A percentile compares a stretch with the other conserved stretches of the same genome.
Evolutionary conservation across 2,888 invertebrate species (phyloP).

Genomic region (Apocheima hispidaria): DNA sequence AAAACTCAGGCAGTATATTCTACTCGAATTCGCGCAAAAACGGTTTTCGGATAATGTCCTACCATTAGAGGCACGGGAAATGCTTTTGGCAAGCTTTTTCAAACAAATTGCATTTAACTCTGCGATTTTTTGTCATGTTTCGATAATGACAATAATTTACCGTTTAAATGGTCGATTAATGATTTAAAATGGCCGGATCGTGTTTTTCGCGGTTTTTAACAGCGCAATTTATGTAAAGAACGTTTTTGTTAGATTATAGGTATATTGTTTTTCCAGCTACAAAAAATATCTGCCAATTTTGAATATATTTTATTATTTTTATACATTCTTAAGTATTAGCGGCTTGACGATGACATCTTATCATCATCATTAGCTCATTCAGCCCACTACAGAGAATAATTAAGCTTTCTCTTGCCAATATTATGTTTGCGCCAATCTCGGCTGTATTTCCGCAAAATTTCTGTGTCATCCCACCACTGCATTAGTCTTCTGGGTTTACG

Average conservation of each 20-base stretch:
- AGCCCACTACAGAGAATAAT: no score
- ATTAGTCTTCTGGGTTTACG: no score
- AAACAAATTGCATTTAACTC: slow-evolving; percentile 51
- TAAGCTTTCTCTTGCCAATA: no score
- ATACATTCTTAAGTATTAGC: no score
- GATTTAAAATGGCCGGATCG: slow-evolving; percentile 47
- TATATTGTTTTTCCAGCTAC: neutral
- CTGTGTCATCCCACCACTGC: no score
- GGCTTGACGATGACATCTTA: no score
- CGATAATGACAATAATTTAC: slow-evolving; percentile 50
- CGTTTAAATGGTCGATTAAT: slow-evolving; percentile 45
- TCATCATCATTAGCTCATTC: no score
- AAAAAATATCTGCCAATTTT: no score
- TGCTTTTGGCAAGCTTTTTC: slow-evolving; percentile 65
- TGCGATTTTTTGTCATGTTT: slow-evolving; percentile 55
- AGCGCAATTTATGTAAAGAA: slow-evolving; percentile 15
- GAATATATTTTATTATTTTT: no score
- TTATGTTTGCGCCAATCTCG: no score
- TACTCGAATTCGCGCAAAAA: slow-evolving; percentile 71
- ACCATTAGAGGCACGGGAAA: slow-evolving; percentile 74
- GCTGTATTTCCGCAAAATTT: no score
- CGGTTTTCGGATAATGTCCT: slow-evolving; percentile 76
- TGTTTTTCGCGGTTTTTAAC: slow-evolving; percentile 44
- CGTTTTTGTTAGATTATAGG: neutral
- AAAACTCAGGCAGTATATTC: slow-evolving; percentile 74